A percentile compares a stretch with the other conserved stretches of the same genome.
phyloP scores from a whole-genome alignment of 1,140 invertebrate genomes.

The Drosophila mauritiana region DNA sequence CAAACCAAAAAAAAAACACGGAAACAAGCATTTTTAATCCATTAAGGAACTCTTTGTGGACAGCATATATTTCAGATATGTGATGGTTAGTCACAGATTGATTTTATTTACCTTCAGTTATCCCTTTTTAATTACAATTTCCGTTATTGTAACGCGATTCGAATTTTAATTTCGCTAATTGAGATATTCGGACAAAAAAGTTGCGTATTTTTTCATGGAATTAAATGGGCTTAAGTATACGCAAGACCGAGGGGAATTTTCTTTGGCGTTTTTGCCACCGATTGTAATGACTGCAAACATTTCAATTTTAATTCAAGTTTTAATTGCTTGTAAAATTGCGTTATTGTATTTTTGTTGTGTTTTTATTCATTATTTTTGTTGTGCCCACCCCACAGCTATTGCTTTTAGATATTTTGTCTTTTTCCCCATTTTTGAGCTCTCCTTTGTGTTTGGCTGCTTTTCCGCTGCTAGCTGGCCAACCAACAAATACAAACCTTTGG shows the following conservation, averaged over 20 bases:
- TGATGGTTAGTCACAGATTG: neutral
- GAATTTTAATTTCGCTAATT: conserved; percentile 12
- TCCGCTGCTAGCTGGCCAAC: conserved; percentile 25
- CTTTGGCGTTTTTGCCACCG: neutral
- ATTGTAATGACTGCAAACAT: conserved; percentile 47
- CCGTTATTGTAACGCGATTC: neutral
- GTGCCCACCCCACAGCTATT: conserved; percentile 3
- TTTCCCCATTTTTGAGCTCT: conserved; percentile 11
- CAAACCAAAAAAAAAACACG: neutral
- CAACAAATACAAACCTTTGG: conserved; percentile 46
- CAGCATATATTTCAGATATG: neutral
- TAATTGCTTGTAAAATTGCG: conserved; percentile 75
- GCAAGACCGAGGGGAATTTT: neutral
- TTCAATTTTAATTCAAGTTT: conserved; percentile 74
- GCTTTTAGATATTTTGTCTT: conserved; percentile 37
- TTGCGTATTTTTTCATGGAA: neutral
- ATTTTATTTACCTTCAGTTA: neutral
- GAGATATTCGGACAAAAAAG: neutral
- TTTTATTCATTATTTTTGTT: conserved; percentile 6
- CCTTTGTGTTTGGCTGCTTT: conserved; percentile 34
- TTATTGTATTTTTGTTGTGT: conserved; percentile 27
- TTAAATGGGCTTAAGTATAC: conserved; percentile 14
- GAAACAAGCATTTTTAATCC: neutral
- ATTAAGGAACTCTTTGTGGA: neutral
- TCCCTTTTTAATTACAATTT: neutral